phyloP scores from a whole-genome alignment of 1,140 invertebrate species.

The Trachymyrmex septentrionalis region DNA sequence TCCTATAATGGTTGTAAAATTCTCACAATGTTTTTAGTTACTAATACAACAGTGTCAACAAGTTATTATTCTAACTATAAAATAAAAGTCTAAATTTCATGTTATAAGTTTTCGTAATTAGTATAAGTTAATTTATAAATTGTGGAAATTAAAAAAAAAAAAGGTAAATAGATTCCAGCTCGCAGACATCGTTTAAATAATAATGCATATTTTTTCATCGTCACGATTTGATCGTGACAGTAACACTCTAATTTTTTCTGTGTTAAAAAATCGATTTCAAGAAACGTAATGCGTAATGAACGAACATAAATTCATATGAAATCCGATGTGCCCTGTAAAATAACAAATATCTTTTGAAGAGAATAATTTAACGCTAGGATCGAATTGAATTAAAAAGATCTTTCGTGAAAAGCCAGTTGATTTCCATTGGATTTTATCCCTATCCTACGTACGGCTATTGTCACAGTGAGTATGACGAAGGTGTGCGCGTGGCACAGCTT shows the following conservation, averaged over 20 bases:
- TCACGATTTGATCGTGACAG: neutral
- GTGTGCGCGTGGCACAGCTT: neutral
- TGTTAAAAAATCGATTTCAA: neutral
- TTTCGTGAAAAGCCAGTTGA: neutral
- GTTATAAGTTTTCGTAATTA: slow-evolving; percentile 17
- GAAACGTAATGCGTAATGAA: neutral
- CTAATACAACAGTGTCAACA: neutral
- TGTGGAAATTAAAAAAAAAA: neutral
- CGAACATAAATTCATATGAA: neutral
- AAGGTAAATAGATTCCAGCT: neutral
- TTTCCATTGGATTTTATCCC: neutral
- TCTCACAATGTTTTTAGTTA: neutral
- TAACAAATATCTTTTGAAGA: neutral
- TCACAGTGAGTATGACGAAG: neutral
- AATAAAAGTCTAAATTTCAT: slow-evolving; percentile 6
- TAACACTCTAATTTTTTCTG: neutral
- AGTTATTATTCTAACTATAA: neutral
- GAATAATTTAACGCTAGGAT: neutral
- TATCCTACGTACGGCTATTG: neutral
- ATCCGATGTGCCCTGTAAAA: neutral
- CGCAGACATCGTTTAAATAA: neutral
- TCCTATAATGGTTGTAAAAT: neutral
- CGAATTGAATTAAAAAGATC: neutral
- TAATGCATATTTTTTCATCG: neutral
- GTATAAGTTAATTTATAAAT: neutral